Percentiles rank a stretch among this genome's conserved stretches.
Conservation (phyloP, 2,113 vertebrate species). For the Hydrolagus affinis region DNA sequence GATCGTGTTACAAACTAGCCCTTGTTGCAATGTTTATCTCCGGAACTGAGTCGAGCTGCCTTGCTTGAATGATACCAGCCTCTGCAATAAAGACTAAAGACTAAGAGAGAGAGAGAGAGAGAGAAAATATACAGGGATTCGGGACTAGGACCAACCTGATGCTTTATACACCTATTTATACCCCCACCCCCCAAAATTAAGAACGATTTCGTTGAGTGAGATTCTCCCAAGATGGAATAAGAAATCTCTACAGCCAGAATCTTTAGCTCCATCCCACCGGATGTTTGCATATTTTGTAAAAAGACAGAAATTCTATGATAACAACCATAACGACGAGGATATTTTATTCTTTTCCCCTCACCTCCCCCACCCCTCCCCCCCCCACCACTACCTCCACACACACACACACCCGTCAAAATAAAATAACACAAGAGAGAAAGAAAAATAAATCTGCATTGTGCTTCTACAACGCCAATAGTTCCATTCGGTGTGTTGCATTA, state of each 20-base stretch:
- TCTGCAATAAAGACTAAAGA: background rate
- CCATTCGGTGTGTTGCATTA: background rate
- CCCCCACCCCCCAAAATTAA: background rate
- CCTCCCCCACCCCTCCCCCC: too few species aligned
- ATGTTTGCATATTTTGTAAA: too few species aligned
- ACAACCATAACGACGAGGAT: too few species aligned
- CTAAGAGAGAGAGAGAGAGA: too few species aligned
- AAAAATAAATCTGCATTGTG: background rate
- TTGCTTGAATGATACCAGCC: background rate
- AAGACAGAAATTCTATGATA: too few species aligned
- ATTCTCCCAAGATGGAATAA: background rate
- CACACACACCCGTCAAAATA: too few species aligned
- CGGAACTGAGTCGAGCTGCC: background rate
- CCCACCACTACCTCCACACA: too few species aligned
- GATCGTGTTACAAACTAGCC: background rate
- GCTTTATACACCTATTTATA: background rate
- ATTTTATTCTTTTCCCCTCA: too few species aligned
- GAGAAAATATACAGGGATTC: too few species aligned
- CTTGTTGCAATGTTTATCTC: background rate
- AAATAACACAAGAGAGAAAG: too few species aligned
- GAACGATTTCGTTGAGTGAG: background rate
- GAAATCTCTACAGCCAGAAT: background rate
- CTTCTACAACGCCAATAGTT: too few species aligned
- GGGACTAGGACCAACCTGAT: background rate
- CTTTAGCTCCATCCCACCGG: too few species aligned